These are phyloP conservation scores for Yponomeuta evonymella DNA, from an alignment of 2,888 invertebrate genomes.

Conservation along the genomic window DNA sequence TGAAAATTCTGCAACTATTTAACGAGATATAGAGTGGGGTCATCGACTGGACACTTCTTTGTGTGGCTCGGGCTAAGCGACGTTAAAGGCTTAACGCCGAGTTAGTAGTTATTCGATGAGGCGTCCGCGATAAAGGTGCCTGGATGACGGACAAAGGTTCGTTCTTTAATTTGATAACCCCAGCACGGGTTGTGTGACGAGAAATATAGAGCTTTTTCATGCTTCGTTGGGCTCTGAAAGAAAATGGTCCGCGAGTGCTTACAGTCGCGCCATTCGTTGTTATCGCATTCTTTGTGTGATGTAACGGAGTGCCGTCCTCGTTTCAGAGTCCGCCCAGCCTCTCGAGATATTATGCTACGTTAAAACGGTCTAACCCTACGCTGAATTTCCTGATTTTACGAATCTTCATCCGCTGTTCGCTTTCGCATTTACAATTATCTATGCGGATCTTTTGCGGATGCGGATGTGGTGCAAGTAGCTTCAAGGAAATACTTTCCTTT, in stretches of 20 bases:
- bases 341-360: conserved; percentile 5
- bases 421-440: no score
- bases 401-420: no score
- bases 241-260: conserved; percentile 4
- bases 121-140: conserved; percentile 12
- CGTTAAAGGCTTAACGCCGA: conserved; percentile 21
- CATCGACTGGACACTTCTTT: conserved; percentile 24
- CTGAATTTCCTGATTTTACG: not conserved
- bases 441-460: no score
- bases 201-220: conserved; percentile 7
- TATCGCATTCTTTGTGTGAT: conserved; percentile 4
- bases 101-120: conserved; percentile 29
- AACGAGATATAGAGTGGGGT: conserved; percentile 27
- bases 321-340: conserved; percentile 2
- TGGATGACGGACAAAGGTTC: conserved; percentile 1
- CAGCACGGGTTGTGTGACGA: not conserved
- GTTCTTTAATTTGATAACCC: conserved; percentile 9
- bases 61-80: conserved; percentile 37
- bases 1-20: conserved; percentile 33
- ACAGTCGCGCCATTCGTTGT: conserved; percentile 1
- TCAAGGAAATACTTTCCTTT: no score
- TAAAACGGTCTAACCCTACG: conserved; percentile 8
- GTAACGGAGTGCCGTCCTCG: conserved; percentile 12
- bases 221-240: conserved; percentile 6
- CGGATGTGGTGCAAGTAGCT: no score